phyloP scores from a whole-genome alignment of 2,113 vertebrate species.

The Callocephalon fimbriatum region DNA sequence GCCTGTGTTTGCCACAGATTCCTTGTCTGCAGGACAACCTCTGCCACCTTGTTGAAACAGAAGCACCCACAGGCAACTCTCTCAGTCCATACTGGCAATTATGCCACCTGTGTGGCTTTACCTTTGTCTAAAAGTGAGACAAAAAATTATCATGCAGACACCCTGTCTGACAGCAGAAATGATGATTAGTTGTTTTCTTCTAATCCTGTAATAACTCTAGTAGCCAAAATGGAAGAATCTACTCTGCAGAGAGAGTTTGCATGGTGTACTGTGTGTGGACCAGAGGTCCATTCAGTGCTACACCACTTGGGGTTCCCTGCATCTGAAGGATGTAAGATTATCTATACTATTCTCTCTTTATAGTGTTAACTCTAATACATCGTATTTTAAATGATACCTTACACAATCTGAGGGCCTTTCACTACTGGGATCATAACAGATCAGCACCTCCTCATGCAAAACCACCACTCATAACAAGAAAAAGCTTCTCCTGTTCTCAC shows the following conservation, averaged over 20 bases:
- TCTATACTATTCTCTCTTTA: background rate
- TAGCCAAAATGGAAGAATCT: background rate
- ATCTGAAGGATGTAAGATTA: background rate
- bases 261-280: accelerated
- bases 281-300: background rate
- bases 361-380: background rate
- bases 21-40: background rate
- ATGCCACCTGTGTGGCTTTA: background rate
- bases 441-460: background rate
- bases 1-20: background rate
- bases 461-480: background rate
- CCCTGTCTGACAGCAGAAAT: background rate
- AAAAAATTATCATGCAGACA: background rate
- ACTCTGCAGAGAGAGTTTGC: background rate
- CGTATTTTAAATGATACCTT: background rate
- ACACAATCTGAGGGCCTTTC: background rate
- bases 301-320: background rate
- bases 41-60: background rate
- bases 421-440: background rate
- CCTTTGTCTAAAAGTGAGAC: background rate
- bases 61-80: background rate
- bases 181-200: background rate
- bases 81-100: background rate
- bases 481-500: background rate
- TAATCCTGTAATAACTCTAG: background rate